phyloP scores from a whole-genome alignment of 2,888 invertebrate genomes.

The Synergus laeviventris region DNA sequence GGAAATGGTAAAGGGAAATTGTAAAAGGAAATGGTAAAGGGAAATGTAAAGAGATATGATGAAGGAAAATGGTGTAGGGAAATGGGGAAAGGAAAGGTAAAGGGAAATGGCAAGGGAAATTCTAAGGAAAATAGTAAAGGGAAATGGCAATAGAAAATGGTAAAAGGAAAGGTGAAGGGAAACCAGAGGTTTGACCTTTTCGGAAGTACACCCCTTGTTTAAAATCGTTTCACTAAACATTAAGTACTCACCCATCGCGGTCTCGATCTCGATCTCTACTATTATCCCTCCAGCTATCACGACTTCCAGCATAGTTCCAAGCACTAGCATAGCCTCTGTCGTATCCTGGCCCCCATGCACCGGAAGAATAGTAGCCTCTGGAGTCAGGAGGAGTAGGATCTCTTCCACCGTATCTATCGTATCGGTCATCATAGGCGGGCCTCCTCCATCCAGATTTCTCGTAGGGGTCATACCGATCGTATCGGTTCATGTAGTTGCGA shows the following conservation, averaged over 20 bases:
- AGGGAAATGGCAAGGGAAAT: too few relatives aligned
- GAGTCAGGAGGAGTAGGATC: slow-evolving; percentile 55
- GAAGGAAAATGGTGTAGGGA: too few relatives aligned
- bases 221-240: too few relatives aligned
- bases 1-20: too few relatives aligned
- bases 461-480: slow-evolving; percentile 64
- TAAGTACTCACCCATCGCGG: slow-evolving; percentile 43
- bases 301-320: slow-evolving; percentile 66
- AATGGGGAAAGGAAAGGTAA: too few relatives aligned
- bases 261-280: slow-evolving; percentile 64
- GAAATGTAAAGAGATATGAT: too few relatives aligned
- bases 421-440: slow-evolving; percentile 63
- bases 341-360: slow-evolving; percentile 62
- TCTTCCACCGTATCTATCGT: slow-evolving; percentile 55
- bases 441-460: slow-evolving; percentile 61
- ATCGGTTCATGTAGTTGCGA: slow-evolving; percentile 60
- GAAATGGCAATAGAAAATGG: too few relatives aligned
- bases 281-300: slow-evolving; percentile 65
- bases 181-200: too few relatives aligned
- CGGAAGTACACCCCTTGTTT: too few relatives aligned
- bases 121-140: too few relatives aligned
- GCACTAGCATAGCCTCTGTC: slow-evolving; percentile 66
- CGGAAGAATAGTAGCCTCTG: slow-evolving; percentile 61
- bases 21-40: too few relatives aligned
- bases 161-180: too few relatives aligned